Base-by-base conservation (phyloP, 2,797 vertebrate species). In the Catharus ustulatus region DNA sequence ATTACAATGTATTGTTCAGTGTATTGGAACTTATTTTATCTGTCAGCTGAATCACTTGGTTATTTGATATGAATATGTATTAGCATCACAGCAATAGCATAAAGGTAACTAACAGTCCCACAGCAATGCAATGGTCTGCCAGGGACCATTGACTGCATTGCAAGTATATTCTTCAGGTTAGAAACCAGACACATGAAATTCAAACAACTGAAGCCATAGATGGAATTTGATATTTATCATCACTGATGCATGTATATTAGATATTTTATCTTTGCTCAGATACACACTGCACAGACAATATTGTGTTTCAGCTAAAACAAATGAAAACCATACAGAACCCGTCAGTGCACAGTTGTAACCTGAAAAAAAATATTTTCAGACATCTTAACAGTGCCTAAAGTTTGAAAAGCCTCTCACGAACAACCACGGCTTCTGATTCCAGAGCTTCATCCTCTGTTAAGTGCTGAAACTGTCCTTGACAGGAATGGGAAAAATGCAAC, bases 21-120 rank as follows among this genome's bases (percentile, higher is more conserved):
- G 91, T 86, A 62, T 73, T 93, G 83, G 62, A 96, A 95, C 82
- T 91, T 86, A 87, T 32, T 86, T 73, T 76, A 84, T 34, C 82
- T 91, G 91, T 84, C 90, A 96, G 80, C 71, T 90, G 76, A 86
- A 91, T 81, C 62, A 75, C 66, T 75, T 11, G 0, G 69, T 78
- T 94, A 62, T 91, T 85, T 80, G 43, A 62, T 86, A 69, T 93
- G 85, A 96, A 84, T 93, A 94, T 88, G 74, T 91, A 94, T 90
- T 69, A 91, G 73, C 76, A 86, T 34, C 87, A 73, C n/a, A 91
- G 69, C 62, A 81, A 72, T n/a, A 95, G 73, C 87, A 91, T 72
- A 94, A 94, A 90, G 73, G 69, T 95, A 95, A 93, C 85, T 81
- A 94, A 88, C 27, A 94, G 83, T 84, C 87, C 68, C 66, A 80